A percentile compares a stretch with the other conserved stretches of the same genome.
phyloP scores from a whole-genome alignment of 2,888 invertebrate species.

The Himalopsyche japonica region DNA sequence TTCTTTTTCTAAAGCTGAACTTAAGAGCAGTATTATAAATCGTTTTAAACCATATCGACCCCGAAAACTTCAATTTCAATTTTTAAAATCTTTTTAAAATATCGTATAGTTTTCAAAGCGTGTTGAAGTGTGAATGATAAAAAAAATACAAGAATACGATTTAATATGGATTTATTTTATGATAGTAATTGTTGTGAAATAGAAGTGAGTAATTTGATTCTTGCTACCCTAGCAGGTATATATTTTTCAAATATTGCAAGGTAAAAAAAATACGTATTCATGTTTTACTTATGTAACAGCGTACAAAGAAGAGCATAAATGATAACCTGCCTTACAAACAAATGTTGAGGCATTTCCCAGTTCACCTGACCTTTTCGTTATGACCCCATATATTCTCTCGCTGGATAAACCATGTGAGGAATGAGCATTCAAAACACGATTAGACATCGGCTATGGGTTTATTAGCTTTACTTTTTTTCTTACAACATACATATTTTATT shows the following conservation, averaged over 20 bases:
- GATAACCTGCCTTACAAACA: background rate
- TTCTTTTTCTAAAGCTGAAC: no score
- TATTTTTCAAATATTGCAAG: background rate
- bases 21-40: no score
- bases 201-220: no score
- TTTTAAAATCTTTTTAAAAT: no score
- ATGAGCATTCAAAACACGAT: background rate
- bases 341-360: background rate
- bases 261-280: background rate
- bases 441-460: background rate
- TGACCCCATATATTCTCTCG: background rate
- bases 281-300: background rate
- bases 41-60: no score
- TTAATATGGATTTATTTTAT: no score
- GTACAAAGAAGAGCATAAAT: background rate
- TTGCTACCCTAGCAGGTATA: no score
- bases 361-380: background rate
- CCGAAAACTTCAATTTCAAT: no score
- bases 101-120: no score
- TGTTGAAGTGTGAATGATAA: no score
- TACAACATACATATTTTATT: background rate
- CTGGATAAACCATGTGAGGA: background rate
- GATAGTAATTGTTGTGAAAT: no score
- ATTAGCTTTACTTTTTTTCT: background rate
- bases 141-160: no score